Percentiles rank a stretch among this genome's conserved stretches.
These are phyloP conservation scores for Clarias batrachus DNA, from an alignment of 2,113 vertebrate species.

Conservation along the genomic window DNA sequence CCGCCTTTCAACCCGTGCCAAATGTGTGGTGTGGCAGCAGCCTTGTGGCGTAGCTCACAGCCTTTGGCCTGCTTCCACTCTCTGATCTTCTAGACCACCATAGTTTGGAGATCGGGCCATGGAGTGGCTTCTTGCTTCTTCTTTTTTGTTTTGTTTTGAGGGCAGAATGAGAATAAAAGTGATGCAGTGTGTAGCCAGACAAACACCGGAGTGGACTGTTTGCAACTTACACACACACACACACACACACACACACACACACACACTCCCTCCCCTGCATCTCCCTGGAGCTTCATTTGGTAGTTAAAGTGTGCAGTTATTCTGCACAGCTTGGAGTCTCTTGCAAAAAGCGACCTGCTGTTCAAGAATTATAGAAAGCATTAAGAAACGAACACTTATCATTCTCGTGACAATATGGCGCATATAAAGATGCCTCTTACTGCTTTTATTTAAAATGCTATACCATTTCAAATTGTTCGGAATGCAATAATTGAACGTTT, in stretches of 20 bases:
- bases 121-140: not conserved
- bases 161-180: constrained; percentile 3
- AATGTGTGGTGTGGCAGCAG: constrained; percentile 27
- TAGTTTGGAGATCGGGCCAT: not conserved
- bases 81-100: constrained; percentile 15
- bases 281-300: constrained; percentile 45
- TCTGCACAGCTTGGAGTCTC: constrained; percentile 33
- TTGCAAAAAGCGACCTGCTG: constrained; percentile 31
- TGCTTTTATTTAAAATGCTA: not conserved
- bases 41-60: constrained; percentile 1
- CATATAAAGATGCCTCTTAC: not conserved
- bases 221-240: constrained; percentile 5
- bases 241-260: constrained; percentile 18
- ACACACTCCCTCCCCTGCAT: not conserved
- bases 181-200: constrained; percentile 6
- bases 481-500: not conserved
- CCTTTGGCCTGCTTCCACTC: constrained; percentile 26
- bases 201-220: not conserved
- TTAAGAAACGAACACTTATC: constrained; percentile 26
- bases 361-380: constrained; percentile 11
- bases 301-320: constrained; percentile 43
- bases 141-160: not conserved
- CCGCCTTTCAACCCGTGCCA: constrained; percentile 34
- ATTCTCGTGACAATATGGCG: not conserved
- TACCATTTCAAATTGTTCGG: not conserved